Evolutionary conservation across 2,888 invertebrate species (phyloP).

Genomic region (Conus canariensis): DNA sequence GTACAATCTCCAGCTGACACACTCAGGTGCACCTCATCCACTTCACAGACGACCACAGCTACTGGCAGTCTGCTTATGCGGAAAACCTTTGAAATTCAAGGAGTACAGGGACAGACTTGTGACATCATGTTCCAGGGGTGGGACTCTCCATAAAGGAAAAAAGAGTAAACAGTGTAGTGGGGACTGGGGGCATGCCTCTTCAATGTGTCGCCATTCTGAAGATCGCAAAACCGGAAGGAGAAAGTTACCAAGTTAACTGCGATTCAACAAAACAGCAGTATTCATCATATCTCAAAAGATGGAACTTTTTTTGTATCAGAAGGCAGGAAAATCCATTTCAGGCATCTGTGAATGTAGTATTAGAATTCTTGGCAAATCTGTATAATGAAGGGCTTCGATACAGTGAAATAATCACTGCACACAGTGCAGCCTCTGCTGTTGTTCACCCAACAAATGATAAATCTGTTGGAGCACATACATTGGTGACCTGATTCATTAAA

Average conservation of each 20-base stretch:
- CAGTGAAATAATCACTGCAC: not conserved
- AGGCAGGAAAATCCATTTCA: not conserved
- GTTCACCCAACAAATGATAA: not conserved
- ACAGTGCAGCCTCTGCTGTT: not conserved
- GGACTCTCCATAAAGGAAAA: no score
- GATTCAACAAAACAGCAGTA: slow-evolving; percentile 45
- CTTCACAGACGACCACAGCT: not conserved
- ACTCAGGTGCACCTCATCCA: no score
- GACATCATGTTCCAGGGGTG: slow-evolving; percentile 2
- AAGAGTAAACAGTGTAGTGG: no score
- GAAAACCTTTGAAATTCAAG: slow-evolving; percentile 5
- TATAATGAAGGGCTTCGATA: not conserved
- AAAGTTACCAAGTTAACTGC: no score
- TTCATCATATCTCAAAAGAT: slow-evolving; percentile 42
- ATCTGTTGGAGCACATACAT: not conserved
- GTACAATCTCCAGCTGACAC: no score
- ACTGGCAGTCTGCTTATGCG: slow-evolving; percentile 36
- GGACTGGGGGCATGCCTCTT: no score
- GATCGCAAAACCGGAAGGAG: no score
- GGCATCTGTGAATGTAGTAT: not conserved
- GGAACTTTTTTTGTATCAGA: slow-evolving; percentile 24
- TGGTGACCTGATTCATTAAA: not conserved
- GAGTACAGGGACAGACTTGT: not conserved
- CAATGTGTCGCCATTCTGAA: no score
- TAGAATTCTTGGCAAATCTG: not conserved